A percentile compares a stretch with the other conserved stretches of the same genome.
Conservation (phyloP, 2,888 invertebrate genomes). For the Heliconius erato region DNA sequence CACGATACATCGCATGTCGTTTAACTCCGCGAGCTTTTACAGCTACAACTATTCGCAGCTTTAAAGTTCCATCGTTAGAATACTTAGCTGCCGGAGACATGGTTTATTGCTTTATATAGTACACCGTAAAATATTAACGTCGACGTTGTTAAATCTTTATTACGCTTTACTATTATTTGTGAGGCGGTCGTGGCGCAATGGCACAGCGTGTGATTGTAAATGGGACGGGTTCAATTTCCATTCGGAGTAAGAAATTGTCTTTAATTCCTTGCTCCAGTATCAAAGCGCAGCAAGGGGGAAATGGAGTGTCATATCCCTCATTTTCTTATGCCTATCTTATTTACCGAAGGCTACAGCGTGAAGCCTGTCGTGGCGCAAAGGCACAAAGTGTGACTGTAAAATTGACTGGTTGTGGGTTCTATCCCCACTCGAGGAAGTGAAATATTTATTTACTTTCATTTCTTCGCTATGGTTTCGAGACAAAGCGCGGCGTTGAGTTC, state of each 20-base stretch:
- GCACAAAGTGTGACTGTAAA: no score
- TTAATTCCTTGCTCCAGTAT: no score
- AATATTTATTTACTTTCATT: no score
- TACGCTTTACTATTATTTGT: background rate
- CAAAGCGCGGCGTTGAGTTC: no score
- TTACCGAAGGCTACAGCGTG: background rate
- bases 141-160: conserved; percentile 10
- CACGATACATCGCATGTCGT: conserved; percentile 40
- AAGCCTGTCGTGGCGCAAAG: background rate
- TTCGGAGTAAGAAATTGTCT: no score
- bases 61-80: conserved; percentile 16
- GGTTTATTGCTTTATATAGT: conserved; percentile 27
- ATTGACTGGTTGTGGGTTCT: no score
- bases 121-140: background rate
- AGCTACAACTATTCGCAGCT: conserved; percentile 10
- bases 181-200: no score
- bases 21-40: conserved; percentile 24
- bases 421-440: no score
- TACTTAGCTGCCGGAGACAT: conserved; percentile 25
- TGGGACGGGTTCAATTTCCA: no score
- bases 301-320: background rate
- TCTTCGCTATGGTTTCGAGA: no score
- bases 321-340: background rate
- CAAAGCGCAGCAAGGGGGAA: background rate
- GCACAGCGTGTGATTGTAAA: no score